phyloP scores from a whole-genome alignment of 2,797 vertebrate genomes.

The Cercopithecus diana region DNA sequence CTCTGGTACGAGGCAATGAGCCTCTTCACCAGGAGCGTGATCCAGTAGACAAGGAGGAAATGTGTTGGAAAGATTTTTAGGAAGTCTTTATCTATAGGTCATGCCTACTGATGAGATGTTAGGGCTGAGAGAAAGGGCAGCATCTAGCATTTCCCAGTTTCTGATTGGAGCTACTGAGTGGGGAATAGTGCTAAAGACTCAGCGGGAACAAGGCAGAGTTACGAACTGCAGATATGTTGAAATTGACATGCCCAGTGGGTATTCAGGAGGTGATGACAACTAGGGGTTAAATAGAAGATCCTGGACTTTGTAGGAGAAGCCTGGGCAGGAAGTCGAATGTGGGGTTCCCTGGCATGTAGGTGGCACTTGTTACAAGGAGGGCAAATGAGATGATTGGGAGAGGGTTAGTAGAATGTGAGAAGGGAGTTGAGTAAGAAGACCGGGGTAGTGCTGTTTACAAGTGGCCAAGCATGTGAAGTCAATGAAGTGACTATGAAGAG shows the following conservation, averaged over 20 bases:
- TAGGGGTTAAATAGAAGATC: neutral
- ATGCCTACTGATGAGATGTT: neutral
- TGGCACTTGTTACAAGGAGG: neutral
- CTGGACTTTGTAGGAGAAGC: neutral
- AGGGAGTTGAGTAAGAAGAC: neutral
- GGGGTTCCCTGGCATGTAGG: no score
- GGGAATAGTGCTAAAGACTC: neutral
- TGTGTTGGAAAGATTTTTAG: neutral
- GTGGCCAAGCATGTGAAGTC: neutral
- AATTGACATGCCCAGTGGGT: neutral
- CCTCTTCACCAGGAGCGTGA: neutral
- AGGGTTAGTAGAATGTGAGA: neutral
- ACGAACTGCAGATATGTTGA: neutral
- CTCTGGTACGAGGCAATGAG: neutral
- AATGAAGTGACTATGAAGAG: neutral
- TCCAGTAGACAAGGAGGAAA: neutral
- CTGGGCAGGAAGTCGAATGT: neutral
- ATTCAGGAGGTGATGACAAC: no score
- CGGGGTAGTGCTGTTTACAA: neutral
- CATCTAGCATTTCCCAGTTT: neutral
- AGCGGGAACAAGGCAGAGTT: neutral
- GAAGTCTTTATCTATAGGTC: neutral
- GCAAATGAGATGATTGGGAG: neutral
- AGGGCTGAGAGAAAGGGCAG: neutral
- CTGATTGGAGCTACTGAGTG: neutral